Conservation (phyloP, 2,888 invertebrate species). For the Nomada goodeniana region DNA sequence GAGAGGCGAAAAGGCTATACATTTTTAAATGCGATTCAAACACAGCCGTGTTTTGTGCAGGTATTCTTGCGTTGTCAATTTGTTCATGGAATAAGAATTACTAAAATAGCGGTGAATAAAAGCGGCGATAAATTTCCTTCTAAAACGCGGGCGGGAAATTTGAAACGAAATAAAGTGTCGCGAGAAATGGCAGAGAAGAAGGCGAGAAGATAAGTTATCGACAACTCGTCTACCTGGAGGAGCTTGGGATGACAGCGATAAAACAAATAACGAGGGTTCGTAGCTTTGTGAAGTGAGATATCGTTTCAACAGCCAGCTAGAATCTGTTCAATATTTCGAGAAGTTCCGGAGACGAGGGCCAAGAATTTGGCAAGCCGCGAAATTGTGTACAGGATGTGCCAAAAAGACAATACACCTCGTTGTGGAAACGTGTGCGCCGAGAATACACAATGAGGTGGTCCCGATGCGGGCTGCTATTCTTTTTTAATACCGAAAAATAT, state of each 20-base stretch:
- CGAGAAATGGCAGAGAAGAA: neutral
- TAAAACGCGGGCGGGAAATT: conserved; percentile 9
- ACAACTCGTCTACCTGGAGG: conserved; percentile 51
- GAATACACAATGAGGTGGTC: neutral
- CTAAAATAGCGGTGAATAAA: neutral
- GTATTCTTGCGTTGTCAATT: neutral
- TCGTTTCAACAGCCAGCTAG: conserved; percentile 44
- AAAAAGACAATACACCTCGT: no score
- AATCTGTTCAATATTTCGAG: conserved; percentile 53
- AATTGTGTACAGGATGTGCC: neutral
- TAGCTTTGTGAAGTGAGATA: conserved; percentile 40
- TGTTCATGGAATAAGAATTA: accelerated
- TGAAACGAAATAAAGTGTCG: neutral
- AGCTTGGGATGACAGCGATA: conserved; percentile 30
- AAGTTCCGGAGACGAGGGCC: conserved; percentile 21
- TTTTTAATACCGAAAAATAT: neutral
- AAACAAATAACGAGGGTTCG: conserved; percentile 49
- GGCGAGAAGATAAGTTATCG: conserved; percentile 40
- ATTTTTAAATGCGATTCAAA: no score
- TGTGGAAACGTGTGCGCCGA: neutral
- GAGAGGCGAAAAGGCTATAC: no score
- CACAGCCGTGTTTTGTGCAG: no score
- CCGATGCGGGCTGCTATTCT: neutral
- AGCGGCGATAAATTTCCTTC: conserved; percentile 18
- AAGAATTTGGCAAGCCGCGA: conserved; percentile 36